Percentiles rank a stretch among this genome's conserved stretches.
phyloP scores from a whole-genome alignment of 2,888 invertebrate genomes.

The Druceiella hillmani region DNA sequence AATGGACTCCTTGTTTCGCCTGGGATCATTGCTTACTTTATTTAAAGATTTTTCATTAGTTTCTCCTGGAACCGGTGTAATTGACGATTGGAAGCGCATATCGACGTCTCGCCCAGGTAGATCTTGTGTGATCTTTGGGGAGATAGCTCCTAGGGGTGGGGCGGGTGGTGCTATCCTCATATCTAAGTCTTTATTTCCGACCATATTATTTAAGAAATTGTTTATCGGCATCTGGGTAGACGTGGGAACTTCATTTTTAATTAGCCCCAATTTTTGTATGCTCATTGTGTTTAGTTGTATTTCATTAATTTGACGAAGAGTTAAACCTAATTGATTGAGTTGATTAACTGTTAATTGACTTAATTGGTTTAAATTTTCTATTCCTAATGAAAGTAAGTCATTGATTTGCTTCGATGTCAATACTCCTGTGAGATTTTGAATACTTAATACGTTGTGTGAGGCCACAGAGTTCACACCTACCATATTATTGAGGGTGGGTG shows the following conservation, averaged over 20 bases:
- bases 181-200: constrained; percentile 41
- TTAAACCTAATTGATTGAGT: constrained; percentile 54
- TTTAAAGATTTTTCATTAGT: constrained; percentile 28
- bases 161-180: constrained; percentile 40
- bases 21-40: constrained; percentile 28
- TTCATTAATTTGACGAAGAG: constrained; percentile 55
- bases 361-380: constrained; percentile 56
- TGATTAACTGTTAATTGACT: constrained; percentile 56
- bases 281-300: constrained; percentile 57
- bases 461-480: constrained; percentile 26
- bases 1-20: constrained; percentile 39
- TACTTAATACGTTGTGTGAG: constrained; percentile 43
- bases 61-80: constrained; percentile 22
- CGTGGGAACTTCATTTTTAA: constrained; percentile 35
- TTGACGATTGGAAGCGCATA: constrained; percentile 43
- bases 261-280: constrained; percentile 51
- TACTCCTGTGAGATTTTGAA: constrained; percentile 54
- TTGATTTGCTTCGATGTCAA: constrained; percentile 52
- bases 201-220: constrained; percentile 28
- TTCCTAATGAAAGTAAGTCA: constrained; percentile 55
- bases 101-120: constrained; percentile 45
- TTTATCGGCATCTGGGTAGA: constrained; percentile 24
- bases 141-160: constrained; percentile 30
- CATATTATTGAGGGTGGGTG: constrained; percentile 1
- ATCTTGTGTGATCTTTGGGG: constrained; percentile 31